phyloP scores from a whole-genome alignment of 2,888 invertebrate species.

The Drosophila atripex region DNA sequence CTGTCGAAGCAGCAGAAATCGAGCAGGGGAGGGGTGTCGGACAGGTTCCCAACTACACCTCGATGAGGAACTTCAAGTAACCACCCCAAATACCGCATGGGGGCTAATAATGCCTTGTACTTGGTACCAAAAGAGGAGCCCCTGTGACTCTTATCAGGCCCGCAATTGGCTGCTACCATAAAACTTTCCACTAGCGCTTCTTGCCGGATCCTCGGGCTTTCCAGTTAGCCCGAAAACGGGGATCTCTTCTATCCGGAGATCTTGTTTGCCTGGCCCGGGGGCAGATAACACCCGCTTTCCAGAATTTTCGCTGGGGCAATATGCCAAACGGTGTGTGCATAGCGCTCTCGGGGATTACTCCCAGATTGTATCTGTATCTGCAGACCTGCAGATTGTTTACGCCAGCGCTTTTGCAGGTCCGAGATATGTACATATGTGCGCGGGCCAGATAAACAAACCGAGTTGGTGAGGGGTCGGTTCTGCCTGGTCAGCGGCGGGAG shows the following conservation, averaged over 20 bases:
- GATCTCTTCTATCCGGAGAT: constrained; percentile 14
- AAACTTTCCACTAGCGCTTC: constrained; percentile 39
- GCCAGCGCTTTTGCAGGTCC: constrained; percentile 7
- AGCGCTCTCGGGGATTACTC: constrained; percentile 21
- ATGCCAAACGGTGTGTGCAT: constrained; percentile 22
- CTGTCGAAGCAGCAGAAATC: constrained; percentile 56
- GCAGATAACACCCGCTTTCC: constrained; percentile 32
- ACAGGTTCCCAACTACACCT: background rate
- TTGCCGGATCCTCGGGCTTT: constrained; percentile 22
- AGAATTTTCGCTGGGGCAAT: constrained; percentile 36
- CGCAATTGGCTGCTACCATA: constrained; percentile 24
- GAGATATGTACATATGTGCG: constrained; percentile 18
- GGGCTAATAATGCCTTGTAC: too few relatives aligned
- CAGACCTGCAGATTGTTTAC: constrained; percentile 31
- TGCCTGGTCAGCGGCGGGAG: background rate
- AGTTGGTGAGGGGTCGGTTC: background rate
- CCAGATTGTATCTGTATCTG: constrained; percentile 6
- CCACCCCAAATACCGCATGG: too few relatives aligned
- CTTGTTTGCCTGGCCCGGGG: constrained; percentile 44
- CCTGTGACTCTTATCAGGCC: constrained; percentile 36
- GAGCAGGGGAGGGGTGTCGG: constrained; percentile 13
- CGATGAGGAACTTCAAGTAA: too few relatives aligned
- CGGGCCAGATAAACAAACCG: constrained; percentile 20
- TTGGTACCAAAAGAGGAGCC: background rate
- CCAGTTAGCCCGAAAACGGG: constrained; percentile 28